phyloP scores from a whole-genome alignment of 1,140 invertebrate species.

The Nasonia longicornis region DNA sequence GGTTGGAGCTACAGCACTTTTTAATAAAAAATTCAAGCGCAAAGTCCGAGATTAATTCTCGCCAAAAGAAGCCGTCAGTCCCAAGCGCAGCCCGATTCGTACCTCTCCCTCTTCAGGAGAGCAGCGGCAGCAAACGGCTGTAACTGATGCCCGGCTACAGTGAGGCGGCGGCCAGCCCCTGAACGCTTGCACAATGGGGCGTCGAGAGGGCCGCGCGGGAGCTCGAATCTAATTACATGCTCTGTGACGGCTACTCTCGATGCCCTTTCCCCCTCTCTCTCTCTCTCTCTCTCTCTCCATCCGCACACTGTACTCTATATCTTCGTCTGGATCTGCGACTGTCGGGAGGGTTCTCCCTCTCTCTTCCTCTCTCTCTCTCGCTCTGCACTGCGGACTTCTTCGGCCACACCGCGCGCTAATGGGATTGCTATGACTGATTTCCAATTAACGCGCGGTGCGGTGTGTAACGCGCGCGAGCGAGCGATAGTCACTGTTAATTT shows the following conservation, averaged over 20 bases:
- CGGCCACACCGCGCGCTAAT: neutral
- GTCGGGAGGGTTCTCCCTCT: conserved; percentile 8
- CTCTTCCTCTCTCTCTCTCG: neutral
- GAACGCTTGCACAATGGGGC: conserved; percentile 30
- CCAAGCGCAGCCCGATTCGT: neutral
- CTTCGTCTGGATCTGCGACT: neutral
- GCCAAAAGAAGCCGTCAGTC: neutral
- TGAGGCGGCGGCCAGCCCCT: conserved; percentile 12
- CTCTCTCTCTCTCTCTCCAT: conserved; percentile 13
- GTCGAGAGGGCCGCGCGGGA: conserved; percentile 48
- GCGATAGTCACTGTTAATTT: conserved; percentile 10
- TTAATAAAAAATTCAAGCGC: too few relatives aligned
- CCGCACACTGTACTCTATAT: neutral
- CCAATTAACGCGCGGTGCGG: conserved; percentile 14
- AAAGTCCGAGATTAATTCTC: too few relatives aligned
- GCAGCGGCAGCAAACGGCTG: conserved; percentile 48
- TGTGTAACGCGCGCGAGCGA: conserved; percentile 18
- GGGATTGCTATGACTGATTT: conserved; percentile 30
- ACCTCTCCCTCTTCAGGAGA: neutral
- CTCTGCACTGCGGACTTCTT: neutral
- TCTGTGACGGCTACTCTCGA: conserved; percentile 62
- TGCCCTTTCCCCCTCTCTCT: conserved; percentile 44
- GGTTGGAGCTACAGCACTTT: too few relatives aligned
- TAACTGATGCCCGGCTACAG: conserved; percentile 55
- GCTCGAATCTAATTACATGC: conserved; percentile 66